These are phyloP conservation scores for Antennarius maculatus DNA, from an alignment of 2,797 vertebrate species.

Conservation along the genomic window DNA sequence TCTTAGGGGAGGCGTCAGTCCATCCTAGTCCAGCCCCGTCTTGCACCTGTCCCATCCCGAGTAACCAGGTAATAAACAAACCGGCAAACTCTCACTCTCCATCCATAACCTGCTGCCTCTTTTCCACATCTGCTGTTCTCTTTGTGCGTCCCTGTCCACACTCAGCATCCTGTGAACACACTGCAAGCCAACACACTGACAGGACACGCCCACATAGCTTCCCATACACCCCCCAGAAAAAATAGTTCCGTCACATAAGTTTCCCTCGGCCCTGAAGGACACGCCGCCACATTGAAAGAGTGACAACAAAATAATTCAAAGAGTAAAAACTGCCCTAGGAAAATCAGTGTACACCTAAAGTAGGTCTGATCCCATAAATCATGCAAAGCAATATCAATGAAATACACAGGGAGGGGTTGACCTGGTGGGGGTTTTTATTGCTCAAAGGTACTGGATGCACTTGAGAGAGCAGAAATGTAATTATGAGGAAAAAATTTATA, in stretches of 20 bases:
- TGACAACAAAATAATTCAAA: conserved; percentile 36
- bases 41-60: conserved; percentile 85
- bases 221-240: conserved; percentile 15
- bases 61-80: conserved; percentile 84
- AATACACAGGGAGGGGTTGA: neutral
- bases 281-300: conserved; percentile 11
- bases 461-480: neutral
- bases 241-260: conserved; percentile 33
- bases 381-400: neutral
- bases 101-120: conserved; percentile 73
- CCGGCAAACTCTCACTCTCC: conserved; percentile 75
- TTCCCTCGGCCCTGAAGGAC: conserved; percentile 13
- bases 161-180: conserved; percentile 58
- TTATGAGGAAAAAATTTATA: neutral
- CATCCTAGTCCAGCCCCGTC: conserved; percentile 89
- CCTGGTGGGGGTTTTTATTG: neutral
- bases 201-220: conserved; percentile 25
- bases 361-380: conserved; percentile 23
- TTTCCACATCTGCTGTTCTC: conserved; percentile 66
- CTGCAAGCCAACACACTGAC: conserved; percentile 47
- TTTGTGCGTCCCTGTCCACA: conserved; percentile 72
- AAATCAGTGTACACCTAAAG: neutral
- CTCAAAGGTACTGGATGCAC: neutral
- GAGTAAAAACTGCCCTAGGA: conserved; percentile 10
- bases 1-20: conserved; percentile 90